Evolutionary conservation across 2,113 vertebrate genomes (phyloP).

Genomic region (Neofelis nebulosa): DNA sequence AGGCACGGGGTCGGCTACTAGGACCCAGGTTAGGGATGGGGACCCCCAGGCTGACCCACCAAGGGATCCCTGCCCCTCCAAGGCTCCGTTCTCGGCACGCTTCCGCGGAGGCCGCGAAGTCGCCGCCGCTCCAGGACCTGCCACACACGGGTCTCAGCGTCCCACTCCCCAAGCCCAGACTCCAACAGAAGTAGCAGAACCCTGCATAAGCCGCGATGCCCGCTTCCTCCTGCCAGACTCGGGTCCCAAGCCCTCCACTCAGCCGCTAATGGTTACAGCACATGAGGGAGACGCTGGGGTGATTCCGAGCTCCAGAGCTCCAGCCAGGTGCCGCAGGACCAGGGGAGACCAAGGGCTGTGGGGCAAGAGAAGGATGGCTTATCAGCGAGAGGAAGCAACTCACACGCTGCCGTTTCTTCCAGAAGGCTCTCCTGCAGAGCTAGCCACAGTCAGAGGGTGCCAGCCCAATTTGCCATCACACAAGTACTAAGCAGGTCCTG

Average conservation of each 20-base stretch:
- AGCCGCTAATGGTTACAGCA: background rate
- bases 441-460: background rate
- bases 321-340: background rate
- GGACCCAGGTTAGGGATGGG: background rate
- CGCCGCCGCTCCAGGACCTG: background rate
- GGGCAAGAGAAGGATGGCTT: background rate
- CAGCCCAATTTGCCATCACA: background rate
- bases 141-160: background rate
- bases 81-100: background rate
- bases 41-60: background rate
- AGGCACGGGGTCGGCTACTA: background rate
- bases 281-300: background rate
- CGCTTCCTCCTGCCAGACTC: background rate
- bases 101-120: background rate
- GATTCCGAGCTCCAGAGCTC: background rate
- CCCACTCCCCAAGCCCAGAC: background rate
- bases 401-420: background rate
- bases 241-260: background rate
- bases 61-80: background rate
- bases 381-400: background rate
- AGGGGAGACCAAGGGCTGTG: background rate
- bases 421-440: background rate
- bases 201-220: background rate
- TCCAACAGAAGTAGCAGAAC: too few relatives aligned
- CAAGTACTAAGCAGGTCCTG: accelerated